A percentile compares a stretch with the other conserved stretches of the same genome.
Evolutionary conservation across 2,113 vertebrate species (phyloP).

Genomic region (Brachyhypopomus occidentalis): DNA sequence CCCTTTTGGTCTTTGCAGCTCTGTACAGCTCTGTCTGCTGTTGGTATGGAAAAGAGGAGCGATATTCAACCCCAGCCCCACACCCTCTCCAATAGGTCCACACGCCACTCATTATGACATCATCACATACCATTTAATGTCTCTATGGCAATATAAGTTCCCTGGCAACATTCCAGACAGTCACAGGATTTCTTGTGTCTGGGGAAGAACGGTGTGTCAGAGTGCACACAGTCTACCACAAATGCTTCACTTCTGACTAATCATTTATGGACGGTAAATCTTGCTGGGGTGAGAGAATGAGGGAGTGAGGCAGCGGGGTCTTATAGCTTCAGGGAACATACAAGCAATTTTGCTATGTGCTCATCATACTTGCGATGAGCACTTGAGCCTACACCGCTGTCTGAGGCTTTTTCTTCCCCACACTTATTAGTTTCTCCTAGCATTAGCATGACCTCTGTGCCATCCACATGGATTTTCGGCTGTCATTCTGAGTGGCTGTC

Average conservation of each 20-base stretch:
- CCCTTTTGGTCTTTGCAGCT: too few species aligned
- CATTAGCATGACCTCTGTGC: constrained; percentile 3
- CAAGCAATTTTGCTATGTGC: neutral
- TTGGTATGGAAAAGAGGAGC: constrained; percentile 1
- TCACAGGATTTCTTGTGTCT: constrained; percentile 15
- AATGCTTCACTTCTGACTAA: constrained; percentile 31
- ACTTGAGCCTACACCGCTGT: neutral
- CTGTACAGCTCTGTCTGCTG: neutral
- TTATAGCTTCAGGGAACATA: constrained; percentile 3
- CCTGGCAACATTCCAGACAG: constrained; percentile 30
- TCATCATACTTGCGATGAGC: constrained; percentile 23
- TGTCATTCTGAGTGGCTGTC: neutral
- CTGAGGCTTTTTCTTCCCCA: neutral
- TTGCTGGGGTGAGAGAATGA: neutral
- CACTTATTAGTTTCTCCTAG: constrained; percentile 2
- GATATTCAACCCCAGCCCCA: neutral
- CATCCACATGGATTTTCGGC: neutral
- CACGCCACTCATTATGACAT: constrained; percentile 10
- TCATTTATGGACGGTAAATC: constrained; percentile 31
- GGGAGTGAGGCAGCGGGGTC: neutral
- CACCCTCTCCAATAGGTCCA: neutral
- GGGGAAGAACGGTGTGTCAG: constrained; percentile 15
- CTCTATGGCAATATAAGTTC: constrained; percentile 11
- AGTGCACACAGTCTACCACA: constrained; percentile 23
- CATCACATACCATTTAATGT: constrained; percentile 15